Evolutionary conservation across 2,797 vertebrate genomes (phyloP).

Genomic region (Anableps anableps): DNA sequence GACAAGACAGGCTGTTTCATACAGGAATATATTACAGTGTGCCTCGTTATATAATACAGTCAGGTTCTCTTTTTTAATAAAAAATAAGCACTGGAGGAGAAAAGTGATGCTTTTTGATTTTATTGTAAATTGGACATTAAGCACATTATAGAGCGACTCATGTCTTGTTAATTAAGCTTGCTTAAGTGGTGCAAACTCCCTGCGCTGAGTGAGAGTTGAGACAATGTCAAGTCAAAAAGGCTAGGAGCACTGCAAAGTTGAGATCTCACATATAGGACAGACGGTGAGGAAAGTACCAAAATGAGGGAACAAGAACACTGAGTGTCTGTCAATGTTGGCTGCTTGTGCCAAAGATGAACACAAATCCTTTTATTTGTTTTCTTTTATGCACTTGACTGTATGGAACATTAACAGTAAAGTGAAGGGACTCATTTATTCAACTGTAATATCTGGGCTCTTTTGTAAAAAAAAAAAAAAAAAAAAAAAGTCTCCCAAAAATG

Average conservation of each 20-base stretch:
- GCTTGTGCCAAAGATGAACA: slow-evolving; percentile 60
- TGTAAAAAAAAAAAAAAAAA: slow-evolving; percentile 37
- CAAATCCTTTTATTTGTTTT: slow-evolving; percentile 31
- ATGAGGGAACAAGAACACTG: slow-evolving; percentile 57
- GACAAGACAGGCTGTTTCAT: slow-evolving; percentile 91
- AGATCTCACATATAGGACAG: slow-evolving; percentile 44
- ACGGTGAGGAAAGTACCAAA: slow-evolving; percentile 63
- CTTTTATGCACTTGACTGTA: slow-evolving; percentile 13
- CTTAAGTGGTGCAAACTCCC: slow-evolving; percentile 61
- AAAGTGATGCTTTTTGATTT: slow-evolving; percentile 83
- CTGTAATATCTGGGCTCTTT: slow-evolving; percentile 34
- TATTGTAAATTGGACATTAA: slow-evolving; percentile 87
- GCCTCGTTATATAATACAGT: slow-evolving; percentile 92
- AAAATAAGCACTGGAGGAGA: slow-evolving; percentile 87
- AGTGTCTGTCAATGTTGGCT: slow-evolving; percentile 56
- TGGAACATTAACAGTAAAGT: slow-evolving; percentile 47
- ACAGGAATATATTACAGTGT: slow-evolving; percentile 97
- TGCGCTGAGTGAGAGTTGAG: slow-evolving; percentile 42
- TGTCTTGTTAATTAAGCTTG: slow-evolving; percentile 75
- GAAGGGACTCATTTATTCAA: slow-evolving; percentile 40
- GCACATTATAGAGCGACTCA: slow-evolving; percentile 84
- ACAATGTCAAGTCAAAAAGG: slow-evolving; percentile 51
- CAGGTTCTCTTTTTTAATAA: slow-evolving; percentile 81
- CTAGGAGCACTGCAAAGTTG: slow-evolving; percentile 50
- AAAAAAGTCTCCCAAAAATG: slow-evolving; percentile 44